Percentiles rank a stretch among this genome's conserved stretches.
phyloP scores from a whole-genome alignment of 2,888 invertebrate genomes.

The Imbricaverruca yamaguchii region DNA sequence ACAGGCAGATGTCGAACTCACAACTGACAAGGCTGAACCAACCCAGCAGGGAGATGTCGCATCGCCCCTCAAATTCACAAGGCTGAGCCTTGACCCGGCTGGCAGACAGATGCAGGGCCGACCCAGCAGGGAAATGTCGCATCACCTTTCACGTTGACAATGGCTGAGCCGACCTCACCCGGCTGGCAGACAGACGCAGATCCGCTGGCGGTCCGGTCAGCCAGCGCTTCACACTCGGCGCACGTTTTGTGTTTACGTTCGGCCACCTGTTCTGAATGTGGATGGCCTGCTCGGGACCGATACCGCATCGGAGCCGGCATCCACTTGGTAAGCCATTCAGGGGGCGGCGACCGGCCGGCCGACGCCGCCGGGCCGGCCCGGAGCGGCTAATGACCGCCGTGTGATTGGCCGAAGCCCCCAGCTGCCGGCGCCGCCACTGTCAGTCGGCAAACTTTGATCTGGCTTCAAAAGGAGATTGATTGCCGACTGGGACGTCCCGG shows the following conservation, averaged over 20 bases:
- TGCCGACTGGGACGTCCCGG: not conserved
- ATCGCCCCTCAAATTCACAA: too few species aligned
- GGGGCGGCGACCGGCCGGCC: not conserved
- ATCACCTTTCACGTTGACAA: too few species aligned
- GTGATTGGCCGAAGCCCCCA: not conserved
- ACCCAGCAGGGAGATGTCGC: too few species aligned
- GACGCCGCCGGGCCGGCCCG: not conserved
- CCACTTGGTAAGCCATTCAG: slow-evolving; percentile 3
- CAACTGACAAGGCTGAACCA: too few species aligned
- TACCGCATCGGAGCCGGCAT: not conserved
- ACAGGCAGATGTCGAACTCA: too few species aligned
- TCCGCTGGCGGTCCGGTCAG: too few species aligned
- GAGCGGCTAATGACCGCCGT: not conserved
- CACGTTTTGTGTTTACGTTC: slow-evolving; percentile 6
- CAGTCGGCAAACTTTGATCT: not conserved
- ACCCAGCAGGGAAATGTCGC: too few species aligned
- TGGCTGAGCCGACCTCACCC: too few species aligned
- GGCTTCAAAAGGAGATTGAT: slow-evolving; percentile 22
- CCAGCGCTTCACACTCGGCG: not conserved
- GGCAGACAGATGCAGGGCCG: too few species aligned
- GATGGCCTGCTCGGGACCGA: not conserved
- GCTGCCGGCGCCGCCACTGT: not conserved
- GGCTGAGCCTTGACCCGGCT: too few species aligned
- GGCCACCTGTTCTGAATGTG: not conserved
- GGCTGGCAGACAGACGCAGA: too few species aligned